These are phyloP conservation scores for Erannis defoliaria DNA, from an alignment of 2,888 invertebrate species.

Conservation along the genomic window DNA sequence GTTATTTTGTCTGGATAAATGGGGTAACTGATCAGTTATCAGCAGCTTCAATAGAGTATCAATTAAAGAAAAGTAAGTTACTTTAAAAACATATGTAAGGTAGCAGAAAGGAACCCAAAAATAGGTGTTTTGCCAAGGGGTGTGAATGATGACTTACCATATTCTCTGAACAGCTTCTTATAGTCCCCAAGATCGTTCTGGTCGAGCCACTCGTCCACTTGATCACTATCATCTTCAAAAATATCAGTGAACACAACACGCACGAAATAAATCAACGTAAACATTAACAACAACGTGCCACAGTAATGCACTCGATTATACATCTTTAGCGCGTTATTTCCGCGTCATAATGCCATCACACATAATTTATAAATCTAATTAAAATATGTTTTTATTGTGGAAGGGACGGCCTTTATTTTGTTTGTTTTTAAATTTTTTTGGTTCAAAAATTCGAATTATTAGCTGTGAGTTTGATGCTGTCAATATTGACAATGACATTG, in stretches of 20 bases:
- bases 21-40: too few relatives aligned
- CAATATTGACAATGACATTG: not conserved
- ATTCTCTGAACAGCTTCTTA: constrained; percentile 89
- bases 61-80: too few relatives aligned
- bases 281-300: constrained; percentile 67
- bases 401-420: constrained; percentile 48
- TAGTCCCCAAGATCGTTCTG: constrained; percentile 90
- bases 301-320: constrained; percentile 69
- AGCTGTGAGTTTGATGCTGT: not conserved
- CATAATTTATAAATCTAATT: constrained; percentile 42
- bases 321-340: constrained; percentile 61
- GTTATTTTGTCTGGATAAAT: too few relatives aligned
- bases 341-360: constrained; percentile 63
- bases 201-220: constrained; percentile 92
- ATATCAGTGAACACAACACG: constrained; percentile 72
- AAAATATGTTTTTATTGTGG: constrained; percentile 44
- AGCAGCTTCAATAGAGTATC: too few relatives aligned
- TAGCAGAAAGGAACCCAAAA: not conserved
- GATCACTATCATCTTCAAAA: constrained; percentile 84
- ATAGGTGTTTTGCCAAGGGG: not conserved
- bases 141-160: constrained; percentile 86
- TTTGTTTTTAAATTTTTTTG: constrained; percentile 45
- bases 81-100: too few relatives aligned
- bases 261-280: constrained; percentile 70
- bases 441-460: too few relatives aligned